Percentiles rank a stretch among this genome's conserved stretches.
Conservation (phyloP, 1,140 invertebrate genomes). For the Colletes gigas region DNA sequence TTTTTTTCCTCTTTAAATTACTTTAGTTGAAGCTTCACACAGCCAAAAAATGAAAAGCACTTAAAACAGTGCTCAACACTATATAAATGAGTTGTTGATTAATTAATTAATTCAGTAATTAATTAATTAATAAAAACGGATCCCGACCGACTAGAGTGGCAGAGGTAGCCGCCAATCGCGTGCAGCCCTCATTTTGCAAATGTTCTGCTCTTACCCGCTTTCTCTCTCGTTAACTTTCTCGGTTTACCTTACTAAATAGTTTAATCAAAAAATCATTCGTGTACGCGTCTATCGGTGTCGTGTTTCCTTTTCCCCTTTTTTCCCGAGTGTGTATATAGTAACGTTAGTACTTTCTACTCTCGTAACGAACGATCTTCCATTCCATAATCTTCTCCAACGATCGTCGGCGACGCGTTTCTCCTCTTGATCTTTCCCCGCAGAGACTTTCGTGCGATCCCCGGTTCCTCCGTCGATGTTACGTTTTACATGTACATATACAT, state of each 20-base stretch:
- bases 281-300: background rate
- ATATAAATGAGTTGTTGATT: conserved; percentile 69
- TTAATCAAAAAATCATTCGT: conserved; percentile 65
- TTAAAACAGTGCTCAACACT: conserved; percentile 80
- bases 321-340: conserved; percentile 24
- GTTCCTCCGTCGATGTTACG: conserved; percentile 15
- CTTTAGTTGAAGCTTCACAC: conserved; percentile 75
- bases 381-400: conserved; percentile 2
- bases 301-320: background rate
- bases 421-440: conserved; percentile 19
- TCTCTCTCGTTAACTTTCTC: background rate
- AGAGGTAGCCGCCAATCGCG: conserved; percentile 59
- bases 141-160: conserved; percentile 70
- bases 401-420: conserved; percentile 56
- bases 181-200: conserved; percentile 60
- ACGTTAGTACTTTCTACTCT: conserved; percentile 61
- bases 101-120: conserved; percentile 65
- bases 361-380: conserved; percentile 62
- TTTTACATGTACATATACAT: conserved; percentile 47
- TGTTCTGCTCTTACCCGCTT: conserved; percentile 42
- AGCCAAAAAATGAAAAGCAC: conserved; percentile 79
- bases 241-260: conserved; percentile 64
- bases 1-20: conserved; percentile 57
- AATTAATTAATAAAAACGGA: conserved; percentile 56
- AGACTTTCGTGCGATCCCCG: background rate